Percentiles rank a stretch among this genome's conserved stretches.
Evolutionary conservation across 2,797 vertebrate genomes (phyloP).

Genomic region (Catharus ustulatus): DNA sequence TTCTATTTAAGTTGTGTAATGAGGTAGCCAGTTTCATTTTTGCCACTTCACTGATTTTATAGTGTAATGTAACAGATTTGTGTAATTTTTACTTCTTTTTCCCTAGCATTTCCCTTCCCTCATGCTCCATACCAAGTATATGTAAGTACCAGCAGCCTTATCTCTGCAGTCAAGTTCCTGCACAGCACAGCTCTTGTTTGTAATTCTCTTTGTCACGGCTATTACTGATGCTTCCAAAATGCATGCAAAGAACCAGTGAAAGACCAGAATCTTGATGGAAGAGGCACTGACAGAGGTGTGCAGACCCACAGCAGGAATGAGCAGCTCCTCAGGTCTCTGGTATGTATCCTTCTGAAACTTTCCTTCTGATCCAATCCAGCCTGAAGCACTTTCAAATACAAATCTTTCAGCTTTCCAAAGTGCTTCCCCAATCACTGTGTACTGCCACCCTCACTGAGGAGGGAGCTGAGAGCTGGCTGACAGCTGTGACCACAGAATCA

Average conservation of each 20-base stretch:
- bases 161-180: background rate
- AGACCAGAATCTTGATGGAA: background rate
- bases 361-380: background rate
- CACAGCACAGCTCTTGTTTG: background rate
- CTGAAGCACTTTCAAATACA: background rate
- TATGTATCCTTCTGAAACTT: background rate
- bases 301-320: background rate
- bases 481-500: background rate
- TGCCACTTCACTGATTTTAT: background rate
- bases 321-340: background rate
- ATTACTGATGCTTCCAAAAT: background rate
- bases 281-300: background rate
- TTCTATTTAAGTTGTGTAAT: conserved; percentile 19
- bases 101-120: background rate
- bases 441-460: background rate
- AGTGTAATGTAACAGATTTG: background rate
- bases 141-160: background rate
- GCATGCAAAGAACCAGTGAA: background rate
- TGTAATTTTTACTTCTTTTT: background rate
- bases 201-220: background rate
- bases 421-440: no score
- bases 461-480: background rate
- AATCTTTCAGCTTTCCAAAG: background rate
- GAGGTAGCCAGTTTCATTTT: conserved; percentile 13
- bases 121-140: background rate